Conservation (phyloP, 1,140 invertebrate genomes). For the Arion vulgaris region DNA sequence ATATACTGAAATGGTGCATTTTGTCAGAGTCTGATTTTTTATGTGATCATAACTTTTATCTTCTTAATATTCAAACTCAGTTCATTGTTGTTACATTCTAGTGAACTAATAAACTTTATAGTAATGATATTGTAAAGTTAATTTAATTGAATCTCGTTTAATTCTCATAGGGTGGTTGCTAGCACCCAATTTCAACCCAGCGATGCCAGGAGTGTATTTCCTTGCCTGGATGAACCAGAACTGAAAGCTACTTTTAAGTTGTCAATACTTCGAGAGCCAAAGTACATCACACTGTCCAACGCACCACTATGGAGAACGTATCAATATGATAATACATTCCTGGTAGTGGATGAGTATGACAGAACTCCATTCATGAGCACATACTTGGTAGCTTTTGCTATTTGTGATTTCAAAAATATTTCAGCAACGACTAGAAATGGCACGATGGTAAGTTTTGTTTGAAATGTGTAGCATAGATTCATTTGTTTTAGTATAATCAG, state of each 20-base stretch:
- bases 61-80: too few species aligned
- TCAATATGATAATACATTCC: slow-evolving; percentile 52
- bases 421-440: slow-evolving; percentile 77
- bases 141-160: too few species aligned
- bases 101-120: too few species aligned
- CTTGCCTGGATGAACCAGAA: slow-evolving; percentile 94
- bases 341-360: slow-evolving; percentile 56
- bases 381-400: slow-evolving; percentile 73
- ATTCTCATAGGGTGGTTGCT: slow-evolving; percentile 46
- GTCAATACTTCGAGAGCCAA: slow-evolving; percentile 75
- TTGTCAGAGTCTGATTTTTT: too few species aligned
- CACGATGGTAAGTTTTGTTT: slow-evolving; percentile 66
- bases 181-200: slow-evolving; percentile 55
- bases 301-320: slow-evolving; percentile 75
- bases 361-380: slow-evolving; percentile 72
- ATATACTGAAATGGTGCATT: too few species aligned
- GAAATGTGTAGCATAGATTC: too few species aligned
- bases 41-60: too few species aligned
- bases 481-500: too few species aligned
- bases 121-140: too few species aligned
- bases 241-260: slow-evolving; percentile 86
- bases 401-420: slow-evolving; percentile 80
- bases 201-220: slow-evolving; percentile 79
- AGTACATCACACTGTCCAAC: slow-evolving; percentile 85
- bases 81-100: too few species aligned